These are phyloP conservation scores for Dendropsophus ebraccatus DNA, from an alignment of 2,113 vertebrate species.

Conservation along the genomic window DNA sequence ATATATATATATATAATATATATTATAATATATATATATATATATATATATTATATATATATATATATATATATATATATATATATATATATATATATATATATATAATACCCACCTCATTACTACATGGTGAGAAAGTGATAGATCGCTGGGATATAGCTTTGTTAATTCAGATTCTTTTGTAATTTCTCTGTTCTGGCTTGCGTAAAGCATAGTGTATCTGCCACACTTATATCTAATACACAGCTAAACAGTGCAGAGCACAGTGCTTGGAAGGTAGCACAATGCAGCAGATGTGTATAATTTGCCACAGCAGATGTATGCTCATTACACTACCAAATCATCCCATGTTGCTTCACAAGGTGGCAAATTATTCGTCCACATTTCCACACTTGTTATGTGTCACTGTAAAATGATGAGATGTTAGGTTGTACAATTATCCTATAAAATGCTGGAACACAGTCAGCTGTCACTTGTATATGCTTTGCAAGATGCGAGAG, in stretches of 20 bases:
- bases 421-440: too few species aligned
- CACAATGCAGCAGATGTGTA: slow-evolving; percentile 12
- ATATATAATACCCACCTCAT: not conserved
- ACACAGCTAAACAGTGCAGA: too few species aligned
- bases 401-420: not conserved
- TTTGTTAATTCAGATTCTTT: not conserved
- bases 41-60: too few species aligned
- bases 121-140: not conserved
- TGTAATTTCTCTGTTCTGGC: too few species aligned
- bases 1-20: too few species aligned
- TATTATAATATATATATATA: too few species aligned
- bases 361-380: not conserved
- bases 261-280: not conserved
- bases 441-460: too few species aligned
- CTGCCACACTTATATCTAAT: not conserved
- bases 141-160: too few species aligned
- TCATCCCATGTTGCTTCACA: not conserved
- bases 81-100: too few species aligned
- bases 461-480: too few species aligned
- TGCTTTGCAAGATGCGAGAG: too few species aligned
- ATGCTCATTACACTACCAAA: not conserved
- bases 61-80: too few species aligned
- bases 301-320: not conserved
- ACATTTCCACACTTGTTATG: not conserved
- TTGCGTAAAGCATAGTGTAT: not conserved